These are phyloP conservation scores for Platynereis dumerilii DNA, from an alignment of 2,888 invertebrate genomes.

Conservation along the genomic window DNA sequence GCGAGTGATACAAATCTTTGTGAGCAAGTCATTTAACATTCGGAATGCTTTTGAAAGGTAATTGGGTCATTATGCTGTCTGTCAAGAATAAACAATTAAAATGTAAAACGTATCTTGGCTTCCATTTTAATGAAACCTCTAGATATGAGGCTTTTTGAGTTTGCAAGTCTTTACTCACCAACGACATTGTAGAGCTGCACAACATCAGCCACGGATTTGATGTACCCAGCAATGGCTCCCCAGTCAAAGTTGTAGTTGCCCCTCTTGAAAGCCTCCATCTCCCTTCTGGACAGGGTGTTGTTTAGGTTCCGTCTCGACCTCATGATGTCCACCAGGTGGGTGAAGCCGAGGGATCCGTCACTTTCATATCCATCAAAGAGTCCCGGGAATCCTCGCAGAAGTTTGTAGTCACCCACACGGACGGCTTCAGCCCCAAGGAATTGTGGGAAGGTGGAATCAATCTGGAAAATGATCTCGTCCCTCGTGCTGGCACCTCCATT, in stretches of 20 bases:
- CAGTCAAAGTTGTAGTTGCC: no score
- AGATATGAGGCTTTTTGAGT: no score
- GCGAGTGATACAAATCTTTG: no score
- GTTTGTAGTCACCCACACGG: neutral
- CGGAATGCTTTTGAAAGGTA: no score
- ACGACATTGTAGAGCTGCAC: neutral
- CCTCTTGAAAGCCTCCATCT: neutral
- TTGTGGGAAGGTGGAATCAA: neutral
- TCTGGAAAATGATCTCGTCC: no score
- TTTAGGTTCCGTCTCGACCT: neutral
- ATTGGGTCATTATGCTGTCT: no score
- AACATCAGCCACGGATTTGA: neutral
- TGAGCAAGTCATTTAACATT: no score
- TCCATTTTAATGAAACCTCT: no score
- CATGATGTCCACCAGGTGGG: neutral
- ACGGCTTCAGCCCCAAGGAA: neutral
- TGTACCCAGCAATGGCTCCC: neutral
- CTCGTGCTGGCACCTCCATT: no score
- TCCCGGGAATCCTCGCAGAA: neutral
- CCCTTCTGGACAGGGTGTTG: neutral
- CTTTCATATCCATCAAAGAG: neutral
- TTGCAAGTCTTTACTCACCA: neutral
- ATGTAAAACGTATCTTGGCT: no score
- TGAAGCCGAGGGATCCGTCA: neutral
- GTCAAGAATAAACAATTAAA: no score